Base-by-base conservation (phyloP, 2,888 invertebrate species). In the Macropis europaea region DNA sequence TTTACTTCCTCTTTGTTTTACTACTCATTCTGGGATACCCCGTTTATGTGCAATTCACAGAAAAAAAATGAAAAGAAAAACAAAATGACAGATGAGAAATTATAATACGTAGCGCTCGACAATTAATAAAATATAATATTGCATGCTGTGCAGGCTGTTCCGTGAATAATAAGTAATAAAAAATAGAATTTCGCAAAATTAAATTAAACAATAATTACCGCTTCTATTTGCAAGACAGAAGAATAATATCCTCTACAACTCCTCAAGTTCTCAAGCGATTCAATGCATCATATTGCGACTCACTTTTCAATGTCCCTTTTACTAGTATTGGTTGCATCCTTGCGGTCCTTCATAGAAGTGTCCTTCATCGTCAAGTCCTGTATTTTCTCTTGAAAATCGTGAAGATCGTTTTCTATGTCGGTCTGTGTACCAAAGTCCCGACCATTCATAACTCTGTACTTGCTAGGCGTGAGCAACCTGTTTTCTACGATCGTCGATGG, bases 401-500 rank as follows among this genome's bases (percentile, higher is more conserved):
- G 89, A 80, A 91, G 90, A 66, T 93, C 92, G 80, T 91, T 91
- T 77, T 93, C 93, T 30, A 91, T 84, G 73, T 94, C 94, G 0
- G 95, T 95, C 90, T 95, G 95, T n/a, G 95, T 95, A 53, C 92
- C 92, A 54, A 92, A 94, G 83, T 95, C 94, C 83, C 93, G 92
- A 43, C 92, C 92, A 76, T 89, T 90, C 64, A 89, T 83, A 61
- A 90, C 88, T 70, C 92, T 91, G 79, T 91, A 93, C 72, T 92
- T 91, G 77, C 92, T 92, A 0, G 93, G 93, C 0, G 93, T 93
- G 57, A 93, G 87, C 7, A 93, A 86, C 47, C 93, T 86, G 73
- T 91, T 91, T 82, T 92, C 91, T 1, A 90, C 90, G 36, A 87
- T 82, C 24, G 63, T 82, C 13, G 85, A 79, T 11, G 87, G 79